A percentile compares a stretch with the other conserved stretches of the same genome.
Evolutionary conservation across 2,113 vertebrate genomes (phyloP).

Genomic region (Morone saxatilis): DNA sequence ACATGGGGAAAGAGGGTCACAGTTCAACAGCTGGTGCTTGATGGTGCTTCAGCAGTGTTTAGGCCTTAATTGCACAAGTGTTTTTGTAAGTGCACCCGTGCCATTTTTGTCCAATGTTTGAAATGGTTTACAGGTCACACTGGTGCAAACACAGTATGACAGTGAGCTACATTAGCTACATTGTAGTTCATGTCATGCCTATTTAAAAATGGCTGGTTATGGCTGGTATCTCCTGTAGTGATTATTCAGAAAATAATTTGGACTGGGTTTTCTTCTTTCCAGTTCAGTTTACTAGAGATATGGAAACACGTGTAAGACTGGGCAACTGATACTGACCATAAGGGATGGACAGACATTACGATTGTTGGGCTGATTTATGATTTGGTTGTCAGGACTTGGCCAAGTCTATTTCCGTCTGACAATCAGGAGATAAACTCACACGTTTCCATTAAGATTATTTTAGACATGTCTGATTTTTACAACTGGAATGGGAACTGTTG

Average conservation of each 20-base stretch:
- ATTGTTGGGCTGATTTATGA: neutral
- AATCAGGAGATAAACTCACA: neutral
- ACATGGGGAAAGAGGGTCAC: neutral
- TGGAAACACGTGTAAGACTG: neutral
- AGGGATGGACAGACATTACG: neutral
- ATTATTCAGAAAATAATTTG: neutral
- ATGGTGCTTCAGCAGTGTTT: neutral
- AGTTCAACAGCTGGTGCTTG: constrained; percentile 4
- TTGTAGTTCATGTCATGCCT: too few species aligned
- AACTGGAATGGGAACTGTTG: neutral
- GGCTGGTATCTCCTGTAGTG: neutral
- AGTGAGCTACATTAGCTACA: too few species aligned
- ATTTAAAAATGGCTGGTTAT: too few species aligned
- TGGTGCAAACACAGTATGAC: too few species aligned
- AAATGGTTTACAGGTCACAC: too few species aligned
- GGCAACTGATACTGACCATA: neutral
- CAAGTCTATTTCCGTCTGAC: neutral
- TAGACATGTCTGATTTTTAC: neutral
- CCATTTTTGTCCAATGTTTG: too few species aligned
- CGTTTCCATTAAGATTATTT: neutral
- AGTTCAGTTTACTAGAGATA: neutral
- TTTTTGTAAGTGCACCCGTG: too few species aligned
- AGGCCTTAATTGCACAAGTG: too few species aligned
- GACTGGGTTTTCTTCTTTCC: neutral
- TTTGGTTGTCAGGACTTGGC: neutral